Base-by-base conservation (phyloP, 2,888 invertebrate genomes). In the Theretra japonica region DNA sequence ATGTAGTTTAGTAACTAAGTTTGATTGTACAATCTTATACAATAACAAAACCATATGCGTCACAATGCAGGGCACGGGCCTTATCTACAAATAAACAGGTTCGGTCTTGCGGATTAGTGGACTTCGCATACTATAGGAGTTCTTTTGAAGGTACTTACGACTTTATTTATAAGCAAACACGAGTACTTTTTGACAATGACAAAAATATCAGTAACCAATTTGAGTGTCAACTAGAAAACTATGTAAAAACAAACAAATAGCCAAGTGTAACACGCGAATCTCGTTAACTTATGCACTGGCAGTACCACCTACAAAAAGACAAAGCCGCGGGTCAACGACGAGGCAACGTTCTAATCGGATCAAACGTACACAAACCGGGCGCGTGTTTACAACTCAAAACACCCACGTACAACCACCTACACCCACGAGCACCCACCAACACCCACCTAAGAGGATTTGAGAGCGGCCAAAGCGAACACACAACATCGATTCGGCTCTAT, bases 391-490 rank as follows among this genome's bases (percentile, higher is more conserved):
- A 65, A 65, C 23, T 23, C 23, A 23, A 48, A 23, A 65, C 41
- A 65, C 48, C 41, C 41, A 60, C 30, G 23, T 41, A 41, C 41
- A 41, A 11, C 41, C 41, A 41, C 41, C 41, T 41, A 41, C 41
- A 41, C 11, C 33, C 33, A 33, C 33, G 33, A 23, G 33, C 41
- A 65, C 65, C 41, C 33, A 33, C 33, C 8, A 23, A 65, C 41
- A 65, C 65, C 41, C 41, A 60, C 30, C 21, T 41, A 62, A 62
- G 62, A 48, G 65, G 65, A 65, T 65, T 65, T 21, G 41, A 15
- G 25, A 58, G 25, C 48, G 41, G 23, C 41, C 23, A 48, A 41
- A 41, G 65, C 21, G 53, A n/a, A 17, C 15, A 41, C 23, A 17
- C 21, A 48, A 48, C 41, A 65, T 65, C 65, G 65, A 48, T 48